Evolutionary conservation across 2,797 vertebrate genomes (phyloP).

Genomic region (Acridotheres tristis): DNA sequence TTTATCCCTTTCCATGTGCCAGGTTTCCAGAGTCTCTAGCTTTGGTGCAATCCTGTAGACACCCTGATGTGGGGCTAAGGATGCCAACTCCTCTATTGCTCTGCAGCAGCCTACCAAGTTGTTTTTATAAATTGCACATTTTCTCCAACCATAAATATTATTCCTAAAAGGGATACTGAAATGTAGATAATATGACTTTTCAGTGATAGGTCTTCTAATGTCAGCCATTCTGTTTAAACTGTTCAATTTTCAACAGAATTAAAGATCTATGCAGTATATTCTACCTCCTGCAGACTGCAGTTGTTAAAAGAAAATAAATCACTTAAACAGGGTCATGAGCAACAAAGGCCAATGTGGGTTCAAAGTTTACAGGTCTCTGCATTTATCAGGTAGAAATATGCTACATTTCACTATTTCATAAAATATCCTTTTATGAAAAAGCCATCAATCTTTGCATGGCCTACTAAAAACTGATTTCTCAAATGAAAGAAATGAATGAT

Average conservation of each 20-base stretch:
- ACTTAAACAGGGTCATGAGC: slow-evolving; percentile 86
- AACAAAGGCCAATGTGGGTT: slow-evolving; percentile 87
- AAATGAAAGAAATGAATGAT: slow-evolving; percentile 81
- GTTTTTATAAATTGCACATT: slow-evolving; percentile 19
- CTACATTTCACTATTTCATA: slow-evolving; percentile 77
- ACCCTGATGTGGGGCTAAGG: background rate
- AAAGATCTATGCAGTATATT: slow-evolving; percentile 50
- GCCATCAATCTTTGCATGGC: slow-evolving; percentile 75
- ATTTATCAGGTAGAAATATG: slow-evolving; percentile 92
- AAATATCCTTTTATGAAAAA: slow-evolving; percentile 81
- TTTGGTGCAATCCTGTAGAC: background rate
- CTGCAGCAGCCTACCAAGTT: background rate
- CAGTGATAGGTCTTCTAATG: background rate
- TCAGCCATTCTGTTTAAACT: slow-evolving; percentile 59
- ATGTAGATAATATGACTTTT: slow-evolving; percentile 26
- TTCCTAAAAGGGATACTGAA: slow-evolving; percentile 35
- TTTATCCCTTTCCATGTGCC: background rate
- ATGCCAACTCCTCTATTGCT: slow-evolving; percentile 8
- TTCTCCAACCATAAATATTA: slow-evolving; percentile 45
- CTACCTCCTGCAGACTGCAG: slow-evolving; percentile 66
- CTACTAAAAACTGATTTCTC: slow-evolving; percentile 78
- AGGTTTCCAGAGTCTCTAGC: background rate
- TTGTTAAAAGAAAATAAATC: slow-evolving; percentile 84
- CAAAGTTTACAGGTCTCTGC: slow-evolving; percentile 84
- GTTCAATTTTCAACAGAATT: slow-evolving; percentile 63